Evolutionary conservation across 2,113 vertebrate genomes (phyloP).

Genomic region (Calypte anna): DNA sequence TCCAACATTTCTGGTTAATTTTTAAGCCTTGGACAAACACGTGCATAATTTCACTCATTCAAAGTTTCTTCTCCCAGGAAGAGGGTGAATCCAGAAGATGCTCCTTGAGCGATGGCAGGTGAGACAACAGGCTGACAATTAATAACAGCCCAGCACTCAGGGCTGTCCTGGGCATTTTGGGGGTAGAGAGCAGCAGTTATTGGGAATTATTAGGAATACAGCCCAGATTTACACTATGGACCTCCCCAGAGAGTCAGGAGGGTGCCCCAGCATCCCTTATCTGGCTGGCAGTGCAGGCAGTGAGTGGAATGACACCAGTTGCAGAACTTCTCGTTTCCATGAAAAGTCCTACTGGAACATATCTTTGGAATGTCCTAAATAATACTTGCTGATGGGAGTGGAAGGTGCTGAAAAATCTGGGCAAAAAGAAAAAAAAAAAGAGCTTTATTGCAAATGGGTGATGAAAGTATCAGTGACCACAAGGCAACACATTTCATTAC

Average conservation of each 20-base stretch:
- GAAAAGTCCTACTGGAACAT: not conserved
- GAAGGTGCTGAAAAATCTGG: not conserved
- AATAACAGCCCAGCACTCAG: not conserved
- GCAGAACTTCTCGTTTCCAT: not conserved
- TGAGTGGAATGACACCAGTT: accelerated
- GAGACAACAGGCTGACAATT: not conserved
- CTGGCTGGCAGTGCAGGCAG: not conserved
- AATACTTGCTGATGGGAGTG: not conserved
- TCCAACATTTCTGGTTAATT: not conserved
- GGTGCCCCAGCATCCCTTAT: not conserved
- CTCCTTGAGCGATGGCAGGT: not conserved
- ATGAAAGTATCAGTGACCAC: slow-evolving; percentile 42
- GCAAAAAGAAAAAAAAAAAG: not conserved
- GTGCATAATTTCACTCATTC: not conserved
- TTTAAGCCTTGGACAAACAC: not conserved
- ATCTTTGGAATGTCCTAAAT: not conserved
- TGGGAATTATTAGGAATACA: not conserved
- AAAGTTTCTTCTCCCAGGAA: not conserved
- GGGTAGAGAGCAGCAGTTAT: accelerated
- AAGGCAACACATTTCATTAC: not conserved
- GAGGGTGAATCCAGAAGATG: not conserved
- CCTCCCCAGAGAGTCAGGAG: not conserved
- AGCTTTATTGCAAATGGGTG: not conserved
- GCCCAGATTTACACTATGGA: not conserved
- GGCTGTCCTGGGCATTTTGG: not conserved